Conservation (phyloP, 2,888 invertebrate genomes). For the Tenthredo distinguenda region DNA sequence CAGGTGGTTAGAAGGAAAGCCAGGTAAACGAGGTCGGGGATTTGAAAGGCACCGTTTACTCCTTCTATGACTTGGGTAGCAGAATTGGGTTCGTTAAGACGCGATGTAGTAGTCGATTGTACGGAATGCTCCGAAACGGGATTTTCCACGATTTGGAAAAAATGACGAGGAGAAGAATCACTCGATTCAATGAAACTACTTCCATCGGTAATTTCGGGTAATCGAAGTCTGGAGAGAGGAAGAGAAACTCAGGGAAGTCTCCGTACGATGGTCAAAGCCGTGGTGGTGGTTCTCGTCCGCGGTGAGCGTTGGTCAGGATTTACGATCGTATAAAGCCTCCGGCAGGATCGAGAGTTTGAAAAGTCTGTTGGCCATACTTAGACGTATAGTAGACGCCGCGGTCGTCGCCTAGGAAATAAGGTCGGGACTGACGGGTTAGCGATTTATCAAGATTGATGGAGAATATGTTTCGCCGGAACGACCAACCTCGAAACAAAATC, state of each 20-base stretch:
- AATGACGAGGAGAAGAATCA: not conserved
- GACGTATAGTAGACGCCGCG: not conserved
- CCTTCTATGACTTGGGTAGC: not conserved
- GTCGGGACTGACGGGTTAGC: conserved; percentile 15
- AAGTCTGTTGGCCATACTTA: not conserved
- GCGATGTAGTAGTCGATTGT: not conserved
- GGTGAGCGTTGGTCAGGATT: conserved; percentile 1
- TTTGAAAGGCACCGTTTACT: not conserved
- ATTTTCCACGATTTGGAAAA: not conserved
- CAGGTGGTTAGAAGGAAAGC: not conserved
- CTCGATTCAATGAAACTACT: not conserved
- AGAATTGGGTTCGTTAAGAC: conserved; percentile 24
- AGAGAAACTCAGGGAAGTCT: not conserved
- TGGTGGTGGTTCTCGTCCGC: not conserved
- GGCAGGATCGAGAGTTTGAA: conserved; percentile 26
- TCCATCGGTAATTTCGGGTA: not conserved
- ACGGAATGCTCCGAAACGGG: not conserved
- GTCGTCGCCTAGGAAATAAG: not conserved
- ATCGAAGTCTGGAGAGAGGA: not conserved
- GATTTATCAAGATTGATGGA: conserved; percentile 46
- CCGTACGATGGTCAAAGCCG: not conserved
- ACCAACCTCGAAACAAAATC: conserved; percentile 15
- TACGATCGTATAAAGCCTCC: conserved; percentile 29
- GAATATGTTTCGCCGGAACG: conserved; percentile 19
- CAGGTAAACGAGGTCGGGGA: conserved; percentile 24